phyloP scores from a whole-genome alignment of 2,888 invertebrate genomes.

The Euclidia mi region DNA sequence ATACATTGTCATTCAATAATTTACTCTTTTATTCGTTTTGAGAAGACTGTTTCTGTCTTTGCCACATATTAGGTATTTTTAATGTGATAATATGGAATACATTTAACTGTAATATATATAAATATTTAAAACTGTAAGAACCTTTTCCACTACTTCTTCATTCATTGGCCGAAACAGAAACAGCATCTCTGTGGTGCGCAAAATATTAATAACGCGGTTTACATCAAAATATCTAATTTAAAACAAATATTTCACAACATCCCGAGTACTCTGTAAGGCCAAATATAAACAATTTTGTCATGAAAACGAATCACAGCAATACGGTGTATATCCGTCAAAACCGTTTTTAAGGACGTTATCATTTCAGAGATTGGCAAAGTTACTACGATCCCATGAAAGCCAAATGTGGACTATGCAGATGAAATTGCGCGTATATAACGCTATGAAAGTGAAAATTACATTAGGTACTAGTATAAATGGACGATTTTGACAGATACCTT shows the following conservation, averaged over 20 bases:
- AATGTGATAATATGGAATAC: background rate
- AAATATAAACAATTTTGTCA: conserved; percentile 48
- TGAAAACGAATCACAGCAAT: conserved; percentile 51
- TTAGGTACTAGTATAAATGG: background rate
- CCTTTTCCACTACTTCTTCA: background rate
- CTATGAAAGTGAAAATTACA: background rate
- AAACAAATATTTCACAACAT: conserved; percentile 62
- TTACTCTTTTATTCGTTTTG: conserved; percentile 21
- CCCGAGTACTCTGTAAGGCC: conserved; percentile 50
- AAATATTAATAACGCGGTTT: conserved; percentile 35
- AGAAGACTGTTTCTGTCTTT: conserved; percentile 33
- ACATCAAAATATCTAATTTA: conserved; percentile 52
- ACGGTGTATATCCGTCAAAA: conserved; percentile 32
- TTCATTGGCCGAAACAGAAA: conserved; percentile 28
- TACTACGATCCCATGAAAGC: background rate
- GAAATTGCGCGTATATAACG: conserved; percentile 10
- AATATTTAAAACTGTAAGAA: background rate
- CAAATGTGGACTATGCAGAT: background rate
- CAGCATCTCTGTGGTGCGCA: conserved; percentile 29
- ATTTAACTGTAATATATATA: background rate
- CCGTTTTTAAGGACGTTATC: conserved; percentile 3
- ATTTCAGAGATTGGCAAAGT: background rate
- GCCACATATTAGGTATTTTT: background rate
- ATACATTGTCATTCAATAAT: conserved; percentile 45
- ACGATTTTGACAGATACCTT: conserved; percentile 40